Evolutionary conservation across 1,140 invertebrate genomes (phyloP).

Genomic region (Ridgeia piscesae): DNA sequence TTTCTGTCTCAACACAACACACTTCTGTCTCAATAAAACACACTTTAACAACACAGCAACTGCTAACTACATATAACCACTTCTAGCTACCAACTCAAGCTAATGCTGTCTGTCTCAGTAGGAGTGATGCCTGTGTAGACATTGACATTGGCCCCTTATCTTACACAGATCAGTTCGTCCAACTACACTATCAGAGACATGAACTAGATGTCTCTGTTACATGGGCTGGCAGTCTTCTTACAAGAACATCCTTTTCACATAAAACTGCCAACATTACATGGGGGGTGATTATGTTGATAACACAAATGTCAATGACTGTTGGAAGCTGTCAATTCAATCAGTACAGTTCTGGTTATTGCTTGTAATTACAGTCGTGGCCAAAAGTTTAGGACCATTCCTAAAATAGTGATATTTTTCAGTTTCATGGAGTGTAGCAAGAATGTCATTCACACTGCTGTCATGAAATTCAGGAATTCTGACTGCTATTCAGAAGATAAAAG

Average conservation of each 20-base stretch:
- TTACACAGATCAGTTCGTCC: background rate
- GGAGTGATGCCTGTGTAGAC: background rate
- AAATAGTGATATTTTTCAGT: too few species aligned
- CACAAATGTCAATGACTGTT: background rate
- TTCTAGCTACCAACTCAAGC: background rate
- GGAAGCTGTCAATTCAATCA: too few species aligned
- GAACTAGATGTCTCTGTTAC: background rate
- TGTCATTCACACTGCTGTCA: too few species aligned
- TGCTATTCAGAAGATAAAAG: too few species aligned
- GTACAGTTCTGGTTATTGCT: too few species aligned
- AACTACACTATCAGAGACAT: background rate
- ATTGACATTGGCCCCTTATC: background rate
- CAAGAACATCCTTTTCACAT: background rate
- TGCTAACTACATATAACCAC: background rate
- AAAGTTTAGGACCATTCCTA: too few species aligned
- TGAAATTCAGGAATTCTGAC: too few species aligned
- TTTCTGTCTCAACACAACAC: too few species aligned
- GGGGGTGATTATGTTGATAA: background rate
- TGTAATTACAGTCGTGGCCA: too few species aligned
- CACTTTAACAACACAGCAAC: background rate
- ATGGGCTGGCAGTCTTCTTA: background rate
- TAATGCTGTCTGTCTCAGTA: background rate
- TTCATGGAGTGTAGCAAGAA: too few species aligned
- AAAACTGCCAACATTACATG: background rate
- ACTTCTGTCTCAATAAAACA: too few species aligned